Conservation (phyloP, 1,140 invertebrate species). For the Andricus grossulariae region DNA sequence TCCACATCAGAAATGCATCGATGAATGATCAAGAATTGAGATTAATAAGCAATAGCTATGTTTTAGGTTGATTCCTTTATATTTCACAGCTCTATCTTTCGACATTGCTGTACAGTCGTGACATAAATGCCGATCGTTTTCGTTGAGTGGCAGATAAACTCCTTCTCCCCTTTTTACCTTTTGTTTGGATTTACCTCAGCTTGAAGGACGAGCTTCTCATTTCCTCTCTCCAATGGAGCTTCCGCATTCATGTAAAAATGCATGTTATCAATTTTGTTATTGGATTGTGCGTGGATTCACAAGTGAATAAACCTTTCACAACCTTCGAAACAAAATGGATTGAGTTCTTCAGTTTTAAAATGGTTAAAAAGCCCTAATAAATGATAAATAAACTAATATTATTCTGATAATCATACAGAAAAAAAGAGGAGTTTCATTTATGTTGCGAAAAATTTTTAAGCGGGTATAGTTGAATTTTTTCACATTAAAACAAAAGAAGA, state of each 20-base stretch:
- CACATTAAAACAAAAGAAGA: too few species aligned
- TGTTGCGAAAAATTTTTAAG: too few species aligned
- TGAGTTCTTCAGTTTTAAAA: too few species aligned
- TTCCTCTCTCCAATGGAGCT: constrained; percentile 39
- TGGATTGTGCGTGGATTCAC: neutral
- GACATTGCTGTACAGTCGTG: constrained; percentile 7
- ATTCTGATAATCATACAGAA: too few species aligned
- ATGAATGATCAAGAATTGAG: constrained; percentile 47
- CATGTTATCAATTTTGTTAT: constrained; percentile 13
- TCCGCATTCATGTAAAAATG: neutral
- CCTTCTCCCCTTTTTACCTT: constrained; percentile 40
- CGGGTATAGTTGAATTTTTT: too few species aligned
- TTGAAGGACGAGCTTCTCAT: constrained; percentile 47
- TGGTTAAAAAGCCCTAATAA: too few species aligned
- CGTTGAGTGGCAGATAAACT: constrained; percentile 43
- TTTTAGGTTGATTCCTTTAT: constrained; percentile 44
- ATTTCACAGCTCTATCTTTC: constrained; percentile 42
- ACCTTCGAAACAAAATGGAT: too few species aligned
- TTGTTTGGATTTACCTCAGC: constrained; percentile 38
- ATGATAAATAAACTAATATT: too few species aligned
- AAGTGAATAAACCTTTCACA: neutral
- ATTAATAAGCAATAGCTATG: constrained; percentile 37
- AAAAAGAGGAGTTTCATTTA: too few species aligned
- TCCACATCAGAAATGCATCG: constrained; percentile 30
- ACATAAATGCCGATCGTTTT: constrained; percentile 51